Percentiles rank a stretch among this genome's conserved stretches.
phyloP scores from a whole-genome alignment of 1,140 invertebrate genomes.

The Pomacea maculata region DNA sequence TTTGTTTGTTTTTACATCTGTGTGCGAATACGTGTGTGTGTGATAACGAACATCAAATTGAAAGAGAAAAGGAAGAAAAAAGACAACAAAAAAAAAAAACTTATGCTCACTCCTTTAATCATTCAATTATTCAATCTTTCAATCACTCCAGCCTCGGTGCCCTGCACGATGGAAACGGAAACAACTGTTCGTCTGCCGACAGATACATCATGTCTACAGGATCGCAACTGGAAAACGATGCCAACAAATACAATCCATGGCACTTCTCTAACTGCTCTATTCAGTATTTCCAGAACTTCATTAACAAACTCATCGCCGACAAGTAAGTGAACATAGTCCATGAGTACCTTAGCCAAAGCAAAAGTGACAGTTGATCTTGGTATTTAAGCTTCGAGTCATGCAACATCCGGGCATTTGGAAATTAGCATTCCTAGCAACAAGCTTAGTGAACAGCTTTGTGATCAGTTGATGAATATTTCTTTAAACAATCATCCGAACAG shows the following conservation, averaged over 20 bases:
- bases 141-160: conserved; percentile 45
- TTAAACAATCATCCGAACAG: conserved; percentile 21
- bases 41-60: too few species aligned
- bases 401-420: neutral
- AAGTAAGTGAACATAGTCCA: neutral
- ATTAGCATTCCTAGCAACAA: neutral
- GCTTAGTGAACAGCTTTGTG: neutral
- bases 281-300: conserved; percentile 32
- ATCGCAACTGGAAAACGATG: conserved; percentile 1
- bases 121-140: neutral
- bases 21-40: neutral
- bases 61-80: too few species aligned
- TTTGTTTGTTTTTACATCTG: neutral
- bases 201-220: conserved; percentile 51
- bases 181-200: conserved; percentile 38
- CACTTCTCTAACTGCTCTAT: conserved; percentile 49
- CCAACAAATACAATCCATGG: conserved; percentile 44
- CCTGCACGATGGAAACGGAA: conserved; percentile 44
- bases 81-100: neutral
- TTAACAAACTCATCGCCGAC: conserved; percentile 9
- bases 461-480: neutral
- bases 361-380: neutral
- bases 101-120: neutral
- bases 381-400: neutral
- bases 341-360: neutral